phyloP scores from a whole-genome alignment of 2,888 invertebrate species.

The Aleiodes testaceus region DNA sequence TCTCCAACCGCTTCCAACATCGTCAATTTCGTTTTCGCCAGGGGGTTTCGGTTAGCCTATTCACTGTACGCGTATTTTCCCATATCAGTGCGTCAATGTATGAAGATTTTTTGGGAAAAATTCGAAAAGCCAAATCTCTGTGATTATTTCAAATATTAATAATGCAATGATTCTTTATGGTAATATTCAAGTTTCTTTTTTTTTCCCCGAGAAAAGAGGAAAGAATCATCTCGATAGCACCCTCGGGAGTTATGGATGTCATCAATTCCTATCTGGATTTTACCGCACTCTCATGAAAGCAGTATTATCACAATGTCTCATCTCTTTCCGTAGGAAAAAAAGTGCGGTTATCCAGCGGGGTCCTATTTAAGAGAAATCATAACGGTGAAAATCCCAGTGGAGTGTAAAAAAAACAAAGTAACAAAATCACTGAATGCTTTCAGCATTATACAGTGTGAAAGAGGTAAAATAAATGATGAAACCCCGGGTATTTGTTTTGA shows the following conservation, averaged over 20 bases:
- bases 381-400: constrained; percentile 27
- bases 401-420: constrained; percentile 19
- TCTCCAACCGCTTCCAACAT: constrained; percentile 44
- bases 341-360: constrained; percentile 10
- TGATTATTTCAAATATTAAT: not conserved
- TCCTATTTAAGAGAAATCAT: constrained; percentile 28
- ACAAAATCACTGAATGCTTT: constrained; percentile 29
- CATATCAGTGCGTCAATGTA: constrained; percentile 15
- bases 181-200: not conserved
- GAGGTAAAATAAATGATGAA: not conserved
- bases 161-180: no score
- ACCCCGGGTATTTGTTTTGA: constrained; percentile 7
- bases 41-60: constrained; percentile 25
- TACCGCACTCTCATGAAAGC: constrained; percentile 22
- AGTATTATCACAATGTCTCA: constrained; percentile 26
- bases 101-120: no score
- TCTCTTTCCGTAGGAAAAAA: constrained; percentile 20
- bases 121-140: no score
- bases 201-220: constrained; percentile 1
- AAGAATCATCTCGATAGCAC: constrained; percentile 51
- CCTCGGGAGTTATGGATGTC: constrained; percentile 59
- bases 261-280: constrained; percentile 61
- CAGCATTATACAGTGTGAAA: constrained; percentile 10
- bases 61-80: constrained; percentile 25
- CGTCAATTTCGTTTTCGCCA: constrained; percentile 39